phyloP scores from a whole-genome alignment of 1,140 invertebrate genomes.

The Panagrolaimus sp. region DNA sequence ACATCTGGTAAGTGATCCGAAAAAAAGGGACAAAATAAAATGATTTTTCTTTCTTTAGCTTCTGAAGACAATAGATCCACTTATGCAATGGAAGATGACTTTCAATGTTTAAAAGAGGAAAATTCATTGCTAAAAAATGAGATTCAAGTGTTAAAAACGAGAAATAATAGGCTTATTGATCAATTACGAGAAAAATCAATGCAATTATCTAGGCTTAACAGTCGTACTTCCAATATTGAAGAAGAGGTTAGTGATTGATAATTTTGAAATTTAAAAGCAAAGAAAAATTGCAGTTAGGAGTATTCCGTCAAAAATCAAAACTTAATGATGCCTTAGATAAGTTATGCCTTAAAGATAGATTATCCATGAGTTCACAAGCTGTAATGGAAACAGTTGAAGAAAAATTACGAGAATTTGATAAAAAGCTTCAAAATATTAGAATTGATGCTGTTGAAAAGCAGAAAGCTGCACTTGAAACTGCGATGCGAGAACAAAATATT shows the following conservation, averaged over 20 bases:
- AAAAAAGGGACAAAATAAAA: too few species aligned
- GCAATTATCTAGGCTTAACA: background rate
- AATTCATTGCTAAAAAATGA: background rate
- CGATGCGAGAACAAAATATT: conserved; percentile 3
- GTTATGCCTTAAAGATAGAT: background rate
- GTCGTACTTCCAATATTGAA: background rate
- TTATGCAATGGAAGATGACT: background rate
- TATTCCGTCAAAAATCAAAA: background rate
- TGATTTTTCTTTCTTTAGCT: too few species aligned
- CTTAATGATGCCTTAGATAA: background rate
- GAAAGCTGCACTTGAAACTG: conserved; percentile 9
- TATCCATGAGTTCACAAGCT: conserved; percentile 7
- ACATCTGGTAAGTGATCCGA: too few species aligned
- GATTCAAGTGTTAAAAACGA: background rate
- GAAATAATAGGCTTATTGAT: background rate
- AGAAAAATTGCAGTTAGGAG: background rate
- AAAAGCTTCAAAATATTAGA: background rate
- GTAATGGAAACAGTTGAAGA: conserved; percentile 11
- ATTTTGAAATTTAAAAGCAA: background rate
- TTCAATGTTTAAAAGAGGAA: background rate
- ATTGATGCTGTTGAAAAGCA: background rate
- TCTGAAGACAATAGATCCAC: background rate
- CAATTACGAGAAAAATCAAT: conserved; percentile 13
- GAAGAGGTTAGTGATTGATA: background rate
- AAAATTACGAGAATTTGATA: background rate